Conservation (phyloP, 1,140 invertebrate genomes). For the Brachionus sp. region DNA sequence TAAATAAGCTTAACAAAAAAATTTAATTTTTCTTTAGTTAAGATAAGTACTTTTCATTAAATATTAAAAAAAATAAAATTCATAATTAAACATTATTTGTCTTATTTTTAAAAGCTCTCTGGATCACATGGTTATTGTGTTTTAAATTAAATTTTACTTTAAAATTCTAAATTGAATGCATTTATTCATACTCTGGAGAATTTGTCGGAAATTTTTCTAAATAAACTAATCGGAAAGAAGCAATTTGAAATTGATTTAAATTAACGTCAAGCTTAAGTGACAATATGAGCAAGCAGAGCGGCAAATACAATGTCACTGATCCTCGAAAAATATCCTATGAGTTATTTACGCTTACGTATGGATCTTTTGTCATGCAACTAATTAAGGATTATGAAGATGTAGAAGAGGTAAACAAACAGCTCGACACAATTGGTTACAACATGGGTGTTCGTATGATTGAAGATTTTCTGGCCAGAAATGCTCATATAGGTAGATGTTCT, state of each 20-base stretch:
- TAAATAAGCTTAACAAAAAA: background rate
- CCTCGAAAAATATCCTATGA: constrained; percentile 62
- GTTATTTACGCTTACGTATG: constrained; percentile 93
- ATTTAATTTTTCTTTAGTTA: background rate
- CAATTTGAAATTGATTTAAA: background rate
- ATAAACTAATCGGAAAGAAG: background rate
- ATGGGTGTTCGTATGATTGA: constrained; percentile 95
- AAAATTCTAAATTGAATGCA: background rate
- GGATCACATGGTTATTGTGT: background rate
- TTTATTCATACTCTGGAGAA: background rate
- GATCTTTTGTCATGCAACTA: constrained; percentile 90
- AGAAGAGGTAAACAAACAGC: constrained; percentile 71
- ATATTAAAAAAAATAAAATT: background rate
- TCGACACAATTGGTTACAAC: constrained; percentile 78
- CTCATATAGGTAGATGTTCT: constrained; percentile 80
- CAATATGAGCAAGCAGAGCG: constrained; percentile 19
- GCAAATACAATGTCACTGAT: background rate
- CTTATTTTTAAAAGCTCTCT: background rate
- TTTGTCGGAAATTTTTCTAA: background rate
- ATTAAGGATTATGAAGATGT: constrained; percentile 94
- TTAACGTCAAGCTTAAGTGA: background rate
- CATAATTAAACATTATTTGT: background rate
- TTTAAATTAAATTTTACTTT: background rate
- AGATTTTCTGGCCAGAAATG: constrained; percentile 84
- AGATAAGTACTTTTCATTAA: too few species aligned